These are phyloP conservation scores for Latheticus oryzae DNA, from an alignment of 2,888 invertebrate genomes.

Conservation along the genomic window DNA sequence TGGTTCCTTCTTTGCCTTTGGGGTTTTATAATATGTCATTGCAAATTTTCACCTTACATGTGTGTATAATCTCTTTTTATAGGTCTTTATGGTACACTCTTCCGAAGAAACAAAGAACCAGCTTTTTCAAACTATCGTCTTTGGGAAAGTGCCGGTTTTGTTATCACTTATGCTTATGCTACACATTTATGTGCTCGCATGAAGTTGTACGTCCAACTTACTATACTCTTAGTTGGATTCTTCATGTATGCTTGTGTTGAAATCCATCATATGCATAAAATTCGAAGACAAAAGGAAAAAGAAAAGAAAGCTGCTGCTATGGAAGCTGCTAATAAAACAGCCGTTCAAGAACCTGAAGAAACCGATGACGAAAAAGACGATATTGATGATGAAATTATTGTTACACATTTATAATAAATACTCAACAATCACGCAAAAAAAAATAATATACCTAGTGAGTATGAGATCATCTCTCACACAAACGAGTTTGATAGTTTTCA, in stretches of 20 bases:
- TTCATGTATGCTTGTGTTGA: conserved; percentile 85
- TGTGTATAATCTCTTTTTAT: conserved; percentile 44
- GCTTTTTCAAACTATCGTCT: conserved; percentile 92
- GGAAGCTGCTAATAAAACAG: conserved; percentile 68
- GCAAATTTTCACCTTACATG: conserved; percentile 23
- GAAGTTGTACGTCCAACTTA: conserved; percentile 87
- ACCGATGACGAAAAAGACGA: conserved; percentile 89
- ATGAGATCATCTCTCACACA: no score
- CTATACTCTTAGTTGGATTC: conserved; percentile 80
- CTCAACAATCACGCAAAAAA: no score
- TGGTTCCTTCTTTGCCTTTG: conserved; percentile 49
- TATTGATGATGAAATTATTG: conserved; percentile 88
- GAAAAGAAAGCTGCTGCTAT: conserved; percentile 73
- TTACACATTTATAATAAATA: conserved; percentile 83
- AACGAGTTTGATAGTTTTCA: no score
- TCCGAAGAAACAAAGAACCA: conserved; percentile 89
- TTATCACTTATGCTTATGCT: conserved; percentile 89
- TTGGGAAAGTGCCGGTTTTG: conserved; percentile 92
- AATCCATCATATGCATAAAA: conserved; percentile 84
- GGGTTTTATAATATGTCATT: conserved; percentile 42
- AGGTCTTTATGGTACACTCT: conserved; percentile 88
- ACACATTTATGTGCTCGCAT: conserved; percentile 86
- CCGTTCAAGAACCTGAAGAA: conserved; percentile 72
- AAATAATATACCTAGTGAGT: no score
- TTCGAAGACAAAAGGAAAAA: conserved; percentile 78